Percentiles rank a stretch among this genome's conserved stretches.
Conservation (phyloP, 1,140 invertebrate genomes). For the Rhyzopertha dominica region DNA sequence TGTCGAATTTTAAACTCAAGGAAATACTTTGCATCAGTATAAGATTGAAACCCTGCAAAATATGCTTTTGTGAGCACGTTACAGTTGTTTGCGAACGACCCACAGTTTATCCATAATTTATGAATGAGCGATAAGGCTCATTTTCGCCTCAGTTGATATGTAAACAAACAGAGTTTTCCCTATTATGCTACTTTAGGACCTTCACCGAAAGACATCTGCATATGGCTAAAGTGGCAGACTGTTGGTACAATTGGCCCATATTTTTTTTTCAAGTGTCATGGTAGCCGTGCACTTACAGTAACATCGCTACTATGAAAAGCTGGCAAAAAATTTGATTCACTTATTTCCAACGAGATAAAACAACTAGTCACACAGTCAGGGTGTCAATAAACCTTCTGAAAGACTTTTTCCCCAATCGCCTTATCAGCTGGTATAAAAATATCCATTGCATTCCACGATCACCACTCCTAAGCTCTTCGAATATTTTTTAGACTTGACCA, state of each 20-base stretch:
- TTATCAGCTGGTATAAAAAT: not conserved
- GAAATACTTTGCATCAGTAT: not conserved
- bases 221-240: no score
- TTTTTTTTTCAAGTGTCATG: not conserved
- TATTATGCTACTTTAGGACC: no score
- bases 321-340: not conserved
- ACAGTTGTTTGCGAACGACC: constrained; percentile 1
- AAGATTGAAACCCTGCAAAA: constrained; percentile 1
- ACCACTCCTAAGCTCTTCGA: not conserved
- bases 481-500: not conserved
- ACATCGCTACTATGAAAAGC: not conserved
- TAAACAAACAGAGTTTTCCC: not conserved
- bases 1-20: constrained; percentile 3
- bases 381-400: no score
- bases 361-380: constrained; percentile 6
- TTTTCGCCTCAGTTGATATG: constrained; percentile 3
- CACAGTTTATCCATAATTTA: constrained; percentile 4
- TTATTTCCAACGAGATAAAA: not conserved
- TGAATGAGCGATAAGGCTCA: constrained; percentile 1
- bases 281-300: not conserved
- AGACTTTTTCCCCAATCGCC: not conserved
- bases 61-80: constrained; percentile 5
- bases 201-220: no score
- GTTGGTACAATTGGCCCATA: no score
- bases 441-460: constrained; percentile 2